phyloP scores from a whole-genome alignment of 2,797 vertebrate species.

The Vespertilio murinus region DNA sequence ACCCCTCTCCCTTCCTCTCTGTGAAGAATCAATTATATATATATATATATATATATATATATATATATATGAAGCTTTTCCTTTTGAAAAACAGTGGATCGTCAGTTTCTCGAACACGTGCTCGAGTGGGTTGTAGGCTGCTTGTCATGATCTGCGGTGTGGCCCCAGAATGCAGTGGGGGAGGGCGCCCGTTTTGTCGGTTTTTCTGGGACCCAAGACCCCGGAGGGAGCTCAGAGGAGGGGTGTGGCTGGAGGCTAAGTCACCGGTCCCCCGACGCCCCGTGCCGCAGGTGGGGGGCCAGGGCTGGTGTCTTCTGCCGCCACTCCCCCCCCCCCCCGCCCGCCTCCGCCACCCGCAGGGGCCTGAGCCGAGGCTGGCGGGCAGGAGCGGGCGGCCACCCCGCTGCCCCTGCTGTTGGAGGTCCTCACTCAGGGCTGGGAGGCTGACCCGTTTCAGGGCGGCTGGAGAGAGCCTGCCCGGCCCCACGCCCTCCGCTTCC shows the following conservation, averaged over 20 bases:
- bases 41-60: too few species aligned
- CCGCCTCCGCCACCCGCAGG: neutral
- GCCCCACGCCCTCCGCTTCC: rapidly evolving
- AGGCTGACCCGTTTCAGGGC: neutral
- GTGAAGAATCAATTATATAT: too few species aligned
- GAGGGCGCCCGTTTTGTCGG: rapidly evolving
- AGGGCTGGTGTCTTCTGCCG: rapidly evolving
- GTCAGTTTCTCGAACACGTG: neutral
- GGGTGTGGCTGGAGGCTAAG: neutral
- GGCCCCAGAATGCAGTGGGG: neutral
- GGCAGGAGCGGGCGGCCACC: neutral
- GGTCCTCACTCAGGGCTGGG: neutral
- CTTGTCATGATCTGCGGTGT: neutral
- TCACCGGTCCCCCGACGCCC: neutral
- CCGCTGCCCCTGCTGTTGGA: neutral
- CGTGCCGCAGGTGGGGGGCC: neutral
- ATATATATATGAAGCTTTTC: neutral
- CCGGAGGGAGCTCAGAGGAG: neutral
- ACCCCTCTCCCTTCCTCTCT: too few species aligned
- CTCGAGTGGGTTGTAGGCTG: neutral
- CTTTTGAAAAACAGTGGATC: neutral
- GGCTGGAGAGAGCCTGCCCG: too few species aligned
- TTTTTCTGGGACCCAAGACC: neutral
- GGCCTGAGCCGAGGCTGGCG: neutral
- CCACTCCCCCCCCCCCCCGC: rapidly evolving